A percentile compares a stretch with the other conserved stretches of the same genome.
phyloP scores from a whole-genome alignment of 2,888 invertebrate species.

The Abrostola tripartita region DNA sequence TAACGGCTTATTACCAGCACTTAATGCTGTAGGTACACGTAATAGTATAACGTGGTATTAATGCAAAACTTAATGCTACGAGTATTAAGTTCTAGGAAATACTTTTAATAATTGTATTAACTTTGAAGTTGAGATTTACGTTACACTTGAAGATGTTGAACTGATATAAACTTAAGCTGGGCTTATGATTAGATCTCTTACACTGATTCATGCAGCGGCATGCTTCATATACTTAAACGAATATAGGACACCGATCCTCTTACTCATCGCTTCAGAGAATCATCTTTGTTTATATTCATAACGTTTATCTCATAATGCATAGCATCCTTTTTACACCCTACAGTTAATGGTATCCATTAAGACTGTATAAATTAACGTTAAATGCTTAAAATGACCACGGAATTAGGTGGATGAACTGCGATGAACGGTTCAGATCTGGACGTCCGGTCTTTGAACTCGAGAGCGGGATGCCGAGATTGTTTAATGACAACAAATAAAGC shows the following conservation, averaged over 20 bases:
- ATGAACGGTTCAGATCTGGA: constrained; percentile 64
- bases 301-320: constrained; percentile 28
- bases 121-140: background rate
- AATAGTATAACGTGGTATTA: constrained; percentile 39
- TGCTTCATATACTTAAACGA: constrained; percentile 23
- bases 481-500: constrained; percentile 75
- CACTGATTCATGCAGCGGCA: constrained; percentile 35
- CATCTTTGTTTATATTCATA: constrained; percentile 60
- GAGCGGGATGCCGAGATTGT: constrained; percentile 70
- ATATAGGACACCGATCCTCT: constrained; percentile 44
- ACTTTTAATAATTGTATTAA: background rate
- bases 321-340: constrained; percentile 21
- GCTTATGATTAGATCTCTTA: constrained; percentile 16
- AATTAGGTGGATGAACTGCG: constrained; percentile 69
- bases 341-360: constrained; percentile 21
- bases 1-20: constrained; percentile 33
- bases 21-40: constrained; percentile 36
- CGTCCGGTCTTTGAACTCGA: constrained; percentile 80
- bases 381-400: constrained; percentile 45
- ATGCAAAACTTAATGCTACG: constrained; percentile 27
- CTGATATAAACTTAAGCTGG: background rate
- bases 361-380: constrained; percentile 27
- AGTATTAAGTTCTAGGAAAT: background rate
- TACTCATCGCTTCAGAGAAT: constrained; percentile 68
- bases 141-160: background rate